These are phyloP conservation scores for Himantopus leucocephalus DNA, from an alignment of 2,113 vertebrate species.

Conservation along the genomic window DNA sequence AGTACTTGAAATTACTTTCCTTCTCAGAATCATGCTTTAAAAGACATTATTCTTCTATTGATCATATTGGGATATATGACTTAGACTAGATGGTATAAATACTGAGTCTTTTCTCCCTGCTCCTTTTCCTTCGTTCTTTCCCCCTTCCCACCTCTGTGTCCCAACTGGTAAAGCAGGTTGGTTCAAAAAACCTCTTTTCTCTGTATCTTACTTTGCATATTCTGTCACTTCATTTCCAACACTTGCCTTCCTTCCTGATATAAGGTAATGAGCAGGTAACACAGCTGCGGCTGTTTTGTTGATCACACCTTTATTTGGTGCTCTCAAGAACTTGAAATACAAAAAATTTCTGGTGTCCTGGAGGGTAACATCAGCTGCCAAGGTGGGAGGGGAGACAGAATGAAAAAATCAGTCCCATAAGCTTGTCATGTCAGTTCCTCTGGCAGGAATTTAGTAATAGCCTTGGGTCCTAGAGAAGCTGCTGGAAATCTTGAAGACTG, in stretches of 20 bases:
- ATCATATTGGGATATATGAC: neutral
- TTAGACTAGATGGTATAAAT: neutral
- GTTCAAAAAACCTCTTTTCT: neutral
- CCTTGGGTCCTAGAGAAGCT: neutral
- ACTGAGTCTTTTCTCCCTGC: neutral
- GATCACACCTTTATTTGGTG: neutral
- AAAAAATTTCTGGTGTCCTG: neutral
- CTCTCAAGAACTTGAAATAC: neutral
- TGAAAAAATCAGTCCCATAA: neutral
- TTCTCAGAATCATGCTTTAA: neutral
- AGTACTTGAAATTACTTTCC: neutral
- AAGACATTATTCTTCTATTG: neutral
- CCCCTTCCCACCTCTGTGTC: neutral
- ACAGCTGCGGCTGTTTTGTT: neutral
- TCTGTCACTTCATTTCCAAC: neutral
- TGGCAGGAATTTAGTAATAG: neutral
- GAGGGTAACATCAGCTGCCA: neutral
- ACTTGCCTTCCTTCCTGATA: neutral
- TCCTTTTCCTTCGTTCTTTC: neutral
- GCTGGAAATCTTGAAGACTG: neutral
- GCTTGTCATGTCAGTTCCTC: neutral
- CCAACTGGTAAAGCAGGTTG: neutral
- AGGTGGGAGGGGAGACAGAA: neutral
- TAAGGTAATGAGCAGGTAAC: neutral
- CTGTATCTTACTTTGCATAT: neutral